Conservation (phyloP, 1,140 invertebrate genomes). For the Bombus waltoni region DNA sequence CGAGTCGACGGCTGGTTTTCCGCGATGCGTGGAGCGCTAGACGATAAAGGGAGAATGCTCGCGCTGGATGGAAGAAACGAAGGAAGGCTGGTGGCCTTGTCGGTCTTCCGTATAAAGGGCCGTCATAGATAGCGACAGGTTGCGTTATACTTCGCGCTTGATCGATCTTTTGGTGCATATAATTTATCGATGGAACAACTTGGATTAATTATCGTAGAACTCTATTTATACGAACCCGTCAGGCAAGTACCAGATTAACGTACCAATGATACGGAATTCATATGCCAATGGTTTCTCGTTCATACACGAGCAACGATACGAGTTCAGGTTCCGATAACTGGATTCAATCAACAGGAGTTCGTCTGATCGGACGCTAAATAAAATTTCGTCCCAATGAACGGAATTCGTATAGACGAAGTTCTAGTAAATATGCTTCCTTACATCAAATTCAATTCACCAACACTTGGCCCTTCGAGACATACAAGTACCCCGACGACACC, state of each 20-base stretch:
- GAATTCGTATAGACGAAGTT: neutral
- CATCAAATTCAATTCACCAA: neutral
- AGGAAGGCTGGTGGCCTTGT: constrained; percentile 29
- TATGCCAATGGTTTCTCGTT: neutral
- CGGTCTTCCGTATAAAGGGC: constrained; percentile 55
- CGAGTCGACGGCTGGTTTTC: neutral
- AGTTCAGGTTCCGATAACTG: neutral
- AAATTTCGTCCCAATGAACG: neutral
- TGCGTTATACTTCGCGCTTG: neutral
- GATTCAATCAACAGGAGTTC: no score
- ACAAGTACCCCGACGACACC: neutral
- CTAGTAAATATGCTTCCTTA: neutral
- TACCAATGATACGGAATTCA: neutral
- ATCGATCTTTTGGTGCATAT: neutral
- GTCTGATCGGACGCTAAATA: neutral
- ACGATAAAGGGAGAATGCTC: constrained; percentile 20
- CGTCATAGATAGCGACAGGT: neutral
- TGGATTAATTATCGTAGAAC: no score
- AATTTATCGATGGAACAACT: no score
- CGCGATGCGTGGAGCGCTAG: constrained; percentile 27
- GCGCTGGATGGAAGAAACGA: constrained; percentile 30
- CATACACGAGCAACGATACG: neutral
- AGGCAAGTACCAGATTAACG: no score
- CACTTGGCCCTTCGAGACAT: neutral
- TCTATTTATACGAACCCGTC: neutral